Evolutionary conservation across 2,113 vertebrate genomes (phyloP), one percentile per base, ranked within the genome.

Genomic region (Noturus placidus): DNA sequence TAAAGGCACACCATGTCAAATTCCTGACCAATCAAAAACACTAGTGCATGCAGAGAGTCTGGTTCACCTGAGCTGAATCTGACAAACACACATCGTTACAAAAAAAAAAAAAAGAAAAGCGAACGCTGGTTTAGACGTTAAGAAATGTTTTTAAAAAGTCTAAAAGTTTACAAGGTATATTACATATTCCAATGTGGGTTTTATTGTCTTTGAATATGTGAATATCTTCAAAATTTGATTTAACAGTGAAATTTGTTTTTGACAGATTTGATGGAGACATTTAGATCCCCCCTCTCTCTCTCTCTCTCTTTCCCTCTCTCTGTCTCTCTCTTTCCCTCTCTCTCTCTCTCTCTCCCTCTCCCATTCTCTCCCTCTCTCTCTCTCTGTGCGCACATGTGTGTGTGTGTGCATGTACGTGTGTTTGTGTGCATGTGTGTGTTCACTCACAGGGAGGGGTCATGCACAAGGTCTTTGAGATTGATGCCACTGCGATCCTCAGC

Each of bases 391-490:
- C 74, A 6, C 19, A 5, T 38, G 65, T 84, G 50, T 20, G n/a
- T 59, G 57, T 61, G 9, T 46, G 59, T 63, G 82, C 13, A n/a
- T 67, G 83, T 70, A 50, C 46, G 20, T 57, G 46, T 25, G 67
- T 19, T 35, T 61, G 22, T 54, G 52, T 42, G 19, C 46, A 56
- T 77, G 82, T 69, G 50, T 89, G 79, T 84, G 70, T 33, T 91
- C 88, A 92, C 98, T 99, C 94, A 99, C 98, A 99, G 95, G 92
- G 98, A 98, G 92, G 98, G 98, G 94, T 99, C 98, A 92, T 99
- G 98, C 91, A 99, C 96, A 85, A 99, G 96, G 94, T 99, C 98
- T 97, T 99, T 99, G 93, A 99, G 98, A 96, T 99, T 99, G 96
- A 99, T 96, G 82, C 98, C 98, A 94, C 98, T 99, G 93, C 98